Conservation (phyloP, 2,888 invertebrate genomes). For the Torymus tubicola region DNA sequence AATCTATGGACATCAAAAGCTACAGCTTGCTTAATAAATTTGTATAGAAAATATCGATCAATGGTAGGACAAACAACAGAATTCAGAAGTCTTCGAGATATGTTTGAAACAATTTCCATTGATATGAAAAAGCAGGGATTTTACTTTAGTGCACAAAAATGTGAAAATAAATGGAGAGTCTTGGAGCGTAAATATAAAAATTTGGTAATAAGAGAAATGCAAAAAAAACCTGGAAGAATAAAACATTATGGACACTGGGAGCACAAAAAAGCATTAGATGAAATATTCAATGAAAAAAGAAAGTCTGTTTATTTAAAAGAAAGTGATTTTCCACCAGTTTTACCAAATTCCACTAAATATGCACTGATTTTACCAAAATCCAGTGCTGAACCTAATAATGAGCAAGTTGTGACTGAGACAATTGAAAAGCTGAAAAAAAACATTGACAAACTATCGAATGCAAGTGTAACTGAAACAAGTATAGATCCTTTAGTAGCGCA, state of each 20-base stretch:
- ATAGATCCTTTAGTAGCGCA: slow-evolving; percentile 10
- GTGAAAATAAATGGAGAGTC: slow-evolving; percentile 73
- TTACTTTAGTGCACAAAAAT: slow-evolving; percentile 71
- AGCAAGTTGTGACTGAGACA: neutral
- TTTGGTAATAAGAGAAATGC: slow-evolving; percentile 67
- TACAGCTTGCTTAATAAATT: slow-evolving; percentile 68
- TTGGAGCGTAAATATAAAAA: slow-evolving; percentile 72
- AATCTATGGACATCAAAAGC: slow-evolving; percentile 71
- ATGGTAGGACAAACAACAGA: slow-evolving; percentile 69
- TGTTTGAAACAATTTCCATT: slow-evolving; percentile 72
- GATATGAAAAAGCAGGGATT: slow-evolving; percentile 70
- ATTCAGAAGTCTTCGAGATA: slow-evolving; percentile 69
- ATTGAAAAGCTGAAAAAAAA: neutral
- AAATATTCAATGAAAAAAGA: slow-evolving; percentile 69
- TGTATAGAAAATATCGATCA: slow-evolving; percentile 69
- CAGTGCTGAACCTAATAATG: slow-evolving; percentile 26
- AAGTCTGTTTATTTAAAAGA: slow-evolving; percentile 64
- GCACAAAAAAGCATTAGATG: slow-evolving; percentile 70
- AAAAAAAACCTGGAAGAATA: slow-evolving; percentile 72
- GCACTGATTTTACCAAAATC: slow-evolving; percentile 60
- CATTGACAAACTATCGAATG: neutral
- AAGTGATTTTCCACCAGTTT: slow-evolving; percentile 60
- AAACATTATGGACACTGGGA: slow-evolving; percentile 72
- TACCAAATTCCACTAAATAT: slow-evolving; percentile 55
- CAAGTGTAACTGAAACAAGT: slow-evolving; percentile 5